Evolutionary conservation across 2,888 invertebrate species (phyloP).

Genomic region (Dryobota labecula): DNA sequence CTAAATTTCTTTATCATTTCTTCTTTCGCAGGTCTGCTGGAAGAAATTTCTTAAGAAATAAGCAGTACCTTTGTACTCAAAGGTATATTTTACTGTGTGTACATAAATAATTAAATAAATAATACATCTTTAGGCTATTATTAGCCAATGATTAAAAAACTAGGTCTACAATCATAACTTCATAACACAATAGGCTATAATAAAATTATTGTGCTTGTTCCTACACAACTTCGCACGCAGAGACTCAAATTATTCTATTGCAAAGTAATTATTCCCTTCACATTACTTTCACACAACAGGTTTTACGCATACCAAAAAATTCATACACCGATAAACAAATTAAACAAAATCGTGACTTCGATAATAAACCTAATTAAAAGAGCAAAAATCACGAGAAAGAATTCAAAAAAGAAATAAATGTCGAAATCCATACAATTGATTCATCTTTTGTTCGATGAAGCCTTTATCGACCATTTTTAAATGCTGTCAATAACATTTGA

Average conservation of each 20-base stretch:
- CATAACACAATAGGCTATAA: constrained; percentile 36
- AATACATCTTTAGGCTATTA: background rate
- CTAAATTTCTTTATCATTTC: too few species aligned
- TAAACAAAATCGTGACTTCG: constrained; percentile 66
- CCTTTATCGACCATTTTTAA: constrained; percentile 64
- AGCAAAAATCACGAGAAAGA: constrained; percentile 36
- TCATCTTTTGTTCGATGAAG: constrained; percentile 77
- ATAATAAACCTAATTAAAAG: constrained; percentile 61
- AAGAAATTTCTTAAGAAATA: too few species aligned
- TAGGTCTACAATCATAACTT: constrained; percentile 22
- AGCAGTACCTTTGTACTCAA: too few species aligned
- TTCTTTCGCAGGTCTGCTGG: too few species aligned
- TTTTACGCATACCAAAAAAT: constrained; percentile 24
- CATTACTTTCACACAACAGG: constrained; percentile 35
- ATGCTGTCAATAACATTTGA: constrained; percentile 52
- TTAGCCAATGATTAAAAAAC: constrained; percentile 37
- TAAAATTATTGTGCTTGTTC: constrained; percentile 30
- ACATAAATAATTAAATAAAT: too few species aligned
- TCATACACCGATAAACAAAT: constrained; percentile 36
- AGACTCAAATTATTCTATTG: constrained; percentile 39
- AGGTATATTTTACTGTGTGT: too few species aligned
- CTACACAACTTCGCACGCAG: constrained; percentile 40
- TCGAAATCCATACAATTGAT: constrained; percentile 73
- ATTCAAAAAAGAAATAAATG: constrained; percentile 47
- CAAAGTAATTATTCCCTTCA: constrained; percentile 52